Evolutionary conservation across 2,113 vertebrate genomes (phyloP).

Genomic region (Microtus pennsylvanicus): DNA sequence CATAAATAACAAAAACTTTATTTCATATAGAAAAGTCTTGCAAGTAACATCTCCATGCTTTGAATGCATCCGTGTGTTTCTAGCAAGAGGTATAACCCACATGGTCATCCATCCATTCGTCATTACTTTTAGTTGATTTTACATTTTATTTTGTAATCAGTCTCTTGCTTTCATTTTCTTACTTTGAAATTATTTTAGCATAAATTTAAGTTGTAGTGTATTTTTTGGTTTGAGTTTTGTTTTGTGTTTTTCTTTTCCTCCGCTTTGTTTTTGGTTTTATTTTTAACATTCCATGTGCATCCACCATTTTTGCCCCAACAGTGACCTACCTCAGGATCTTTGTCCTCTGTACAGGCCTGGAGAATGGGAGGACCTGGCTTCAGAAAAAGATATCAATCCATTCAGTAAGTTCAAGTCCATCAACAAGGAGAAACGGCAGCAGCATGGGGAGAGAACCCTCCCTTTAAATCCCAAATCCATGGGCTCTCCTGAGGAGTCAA

Average conservation of each 20-base stretch:
- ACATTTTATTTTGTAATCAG: slow-evolving; percentile 79
- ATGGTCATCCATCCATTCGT: slow-evolving; percentile 68
- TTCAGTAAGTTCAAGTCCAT: slow-evolving; percentile 97
- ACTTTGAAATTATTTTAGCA: slow-evolving; percentile 74
- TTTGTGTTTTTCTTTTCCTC: slow-evolving; percentile 83
- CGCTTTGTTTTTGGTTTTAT: slow-evolving; percentile 78
- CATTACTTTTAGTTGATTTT: slow-evolving; percentile 59
- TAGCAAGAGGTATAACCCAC: background rate
- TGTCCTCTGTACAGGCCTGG: slow-evolving; percentile 99
- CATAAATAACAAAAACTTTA: slow-evolving; percentile 24
- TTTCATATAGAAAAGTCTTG: slow-evolving; percentile 43
- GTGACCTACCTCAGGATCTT: slow-evolving; percentile 99
- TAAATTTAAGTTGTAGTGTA: slow-evolving; percentile 76
- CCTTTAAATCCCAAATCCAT: slow-evolving; percentile 62
- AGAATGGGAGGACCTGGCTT: slow-evolving; percentile 98
- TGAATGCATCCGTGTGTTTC: background rate
- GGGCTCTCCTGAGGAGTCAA: slow-evolving; percentile 79
- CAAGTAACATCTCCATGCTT: background rate
- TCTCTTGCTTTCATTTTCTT: slow-evolving; percentile 72
- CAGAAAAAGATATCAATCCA: slow-evolving; percentile 96
- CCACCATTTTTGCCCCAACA: slow-evolving; percentile 90
- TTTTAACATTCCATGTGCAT: slow-evolving; percentile 88
- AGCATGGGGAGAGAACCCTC: slow-evolving; percentile 77
- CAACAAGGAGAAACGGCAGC: slow-evolving; percentile 90
- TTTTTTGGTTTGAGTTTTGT: slow-evolving; percentile 77